phyloP scores from a whole-genome alignment of 1,140 invertebrate species.

The Lasaia peninsularis region DNA sequence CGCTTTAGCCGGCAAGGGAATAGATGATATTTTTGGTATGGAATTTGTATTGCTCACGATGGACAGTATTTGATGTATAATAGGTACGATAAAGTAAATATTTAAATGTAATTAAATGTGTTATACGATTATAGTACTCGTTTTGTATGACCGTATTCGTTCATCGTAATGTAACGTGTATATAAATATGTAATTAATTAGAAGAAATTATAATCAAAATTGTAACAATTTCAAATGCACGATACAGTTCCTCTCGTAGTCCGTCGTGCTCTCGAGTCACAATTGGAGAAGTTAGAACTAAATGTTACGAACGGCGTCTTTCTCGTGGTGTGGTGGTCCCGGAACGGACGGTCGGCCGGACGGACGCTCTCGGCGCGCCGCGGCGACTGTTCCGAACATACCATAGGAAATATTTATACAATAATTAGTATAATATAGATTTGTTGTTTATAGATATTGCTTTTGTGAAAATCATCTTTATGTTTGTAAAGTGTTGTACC shows the following conservation, averaged over 20 bases:
- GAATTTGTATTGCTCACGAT: conserved; percentile 66
- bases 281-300: conserved; percentile 44
- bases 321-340: conserved; percentile 37
- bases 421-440: conserved; percentile 47
- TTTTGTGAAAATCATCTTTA: conserved; percentile 26
- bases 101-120: conserved; percentile 8
- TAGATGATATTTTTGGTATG: conserved; percentile 69
- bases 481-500: conserved; percentile 42
- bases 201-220: conserved; percentile 60
- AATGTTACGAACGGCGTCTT: conserved; percentile 43
- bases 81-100: conserved; percentile 6
- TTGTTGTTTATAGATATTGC: conserved; percentile 33
- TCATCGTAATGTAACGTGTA: conserved; percentile 49
- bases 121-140: conserved; percentile 5
- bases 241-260: conserved; percentile 74
- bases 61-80: conserved; percentile 6
- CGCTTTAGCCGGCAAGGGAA: conserved; percentile 45
- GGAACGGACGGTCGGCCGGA: conserved; percentile 39
- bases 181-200: conserved; percentile 44
- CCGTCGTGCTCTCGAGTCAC: conserved; percentile 63
- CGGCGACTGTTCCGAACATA: conserved; percentile 46
- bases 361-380: conserved; percentile 36
- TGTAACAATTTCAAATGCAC: conserved; percentile 66
- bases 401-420: conserved; percentile 53
- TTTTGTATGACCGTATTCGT: conserved; percentile 42